Percentiles rank a stretch among this genome's conserved stretches.
phyloP scores from a whole-genome alignment of 30 jellyfish, hydroid and myxozoan species.

The Haliclystus octoradiatus region DNA sequence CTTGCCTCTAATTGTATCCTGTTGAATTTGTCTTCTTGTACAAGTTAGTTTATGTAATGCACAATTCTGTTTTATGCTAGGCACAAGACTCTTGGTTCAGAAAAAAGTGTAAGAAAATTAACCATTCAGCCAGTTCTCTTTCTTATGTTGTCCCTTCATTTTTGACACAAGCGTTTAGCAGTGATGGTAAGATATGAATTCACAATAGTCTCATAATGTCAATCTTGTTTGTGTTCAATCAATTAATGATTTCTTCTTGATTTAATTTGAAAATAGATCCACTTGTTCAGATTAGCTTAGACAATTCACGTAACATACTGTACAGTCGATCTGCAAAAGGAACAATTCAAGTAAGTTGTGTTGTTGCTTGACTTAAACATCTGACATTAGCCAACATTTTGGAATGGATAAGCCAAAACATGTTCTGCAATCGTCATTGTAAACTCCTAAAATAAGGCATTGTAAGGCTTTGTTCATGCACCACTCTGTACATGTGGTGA shows the following conservation, averaged over 20 bases:
- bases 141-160: conserved; percentile 76
- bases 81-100: conserved; percentile 80
- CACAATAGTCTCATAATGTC: not conserved
- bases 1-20: too few relatives aligned
- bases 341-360: conserved; percentile 52
- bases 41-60: not conserved
- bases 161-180: conserved; percentile 45
- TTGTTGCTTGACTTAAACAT: not conserved
- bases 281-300: conserved; percentile 74
- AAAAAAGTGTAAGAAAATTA: conserved; percentile 68
- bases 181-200: conserved; percentile 49
- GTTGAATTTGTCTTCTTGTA: too few relatives aligned
- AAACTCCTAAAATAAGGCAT: not conserved
- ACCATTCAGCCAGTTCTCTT: conserved; percentile 82
- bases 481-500: too few relatives aligned
- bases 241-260: too few relatives aligned
- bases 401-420: too few relatives aligned
- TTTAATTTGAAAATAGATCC: too few relatives aligned
- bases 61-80: conserved; percentile 9
- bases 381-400: too few relatives aligned
- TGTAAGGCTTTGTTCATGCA: not conserved
- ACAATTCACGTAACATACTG: conserved; percentile 72
- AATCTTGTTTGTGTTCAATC: too few relatives aligned
- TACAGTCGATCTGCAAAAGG: conserved; percentile 83
- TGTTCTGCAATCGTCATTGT: not conserved